Evolutionary conservation across 2,113 vertebrate species (phyloP).

Genomic region (Austrofundulus limnaeus): DNA sequence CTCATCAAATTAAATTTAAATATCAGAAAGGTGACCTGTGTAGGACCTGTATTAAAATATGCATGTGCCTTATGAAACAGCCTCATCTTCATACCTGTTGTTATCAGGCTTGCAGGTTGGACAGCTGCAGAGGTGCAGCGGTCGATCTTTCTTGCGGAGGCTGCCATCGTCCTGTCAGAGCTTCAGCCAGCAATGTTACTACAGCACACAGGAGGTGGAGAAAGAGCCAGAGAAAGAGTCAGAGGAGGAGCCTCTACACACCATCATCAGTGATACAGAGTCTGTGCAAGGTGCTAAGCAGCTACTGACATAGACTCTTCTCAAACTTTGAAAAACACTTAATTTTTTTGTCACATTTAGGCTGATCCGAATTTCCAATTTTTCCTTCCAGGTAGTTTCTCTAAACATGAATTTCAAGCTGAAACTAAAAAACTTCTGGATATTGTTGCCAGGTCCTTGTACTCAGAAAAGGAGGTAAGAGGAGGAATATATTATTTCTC

Average conservation of each 20-base stretch:
- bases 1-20: background rate
- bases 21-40: background rate
- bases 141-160: conserved; percentile 19
- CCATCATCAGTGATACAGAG: conserved; percentile 87
- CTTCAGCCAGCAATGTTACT: conserved; percentile 60
- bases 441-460: conserved; percentile 93
- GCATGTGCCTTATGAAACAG: background rate
- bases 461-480: conserved; percentile 95
- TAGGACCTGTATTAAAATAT: too few relatives aligned
- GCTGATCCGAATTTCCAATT: conserved; percentile 2
- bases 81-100: background rate
- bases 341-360: background rate
- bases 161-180: conserved; percentile 22
- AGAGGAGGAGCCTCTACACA: conserved; percentile 79
- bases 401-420: conserved; percentile 95
- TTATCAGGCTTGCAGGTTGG: conserved; percentile 56
- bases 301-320: background rate
- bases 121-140: conserved; percentile 24
- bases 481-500: background rate
- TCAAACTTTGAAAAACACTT: background rate
- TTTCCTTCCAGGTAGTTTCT: conserved; percentile 79
- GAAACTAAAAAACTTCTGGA: conserved; percentile 97
- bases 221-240: conserved; percentile 68
- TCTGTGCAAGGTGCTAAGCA: conserved; percentile 81
- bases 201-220: conserved; percentile 84